Percentiles rank a stretch among this genome's conserved stretches.
phyloP scores from a whole-genome alignment of 1,140 invertebrate genomes.

The Bemisia tabaci region DNA sequence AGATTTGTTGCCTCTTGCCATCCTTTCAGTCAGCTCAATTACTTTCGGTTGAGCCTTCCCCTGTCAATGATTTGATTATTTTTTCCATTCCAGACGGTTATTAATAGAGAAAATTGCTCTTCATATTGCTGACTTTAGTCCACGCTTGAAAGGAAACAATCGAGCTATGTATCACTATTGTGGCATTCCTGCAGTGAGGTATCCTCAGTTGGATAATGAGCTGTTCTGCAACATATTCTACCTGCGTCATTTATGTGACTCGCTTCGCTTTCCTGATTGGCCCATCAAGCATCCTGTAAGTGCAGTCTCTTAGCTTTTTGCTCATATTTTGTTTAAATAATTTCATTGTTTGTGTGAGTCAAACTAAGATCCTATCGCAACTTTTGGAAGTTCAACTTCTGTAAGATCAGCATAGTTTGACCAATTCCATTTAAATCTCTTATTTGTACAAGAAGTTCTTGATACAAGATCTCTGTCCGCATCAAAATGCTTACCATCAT shows the following conservation, averaged over 20 bases:
- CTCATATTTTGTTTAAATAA: not conserved
- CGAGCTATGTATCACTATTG: slow-evolving; percentile 93
- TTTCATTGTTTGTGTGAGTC: slow-evolving; percentile 1
- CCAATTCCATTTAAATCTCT: too few species aligned
- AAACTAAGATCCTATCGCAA: not conserved
- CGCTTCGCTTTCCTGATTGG: slow-evolving; percentile 85
- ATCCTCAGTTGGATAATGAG: slow-evolving; percentile 90
- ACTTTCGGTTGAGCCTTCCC: too few species aligned
- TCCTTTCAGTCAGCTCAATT: too few species aligned
- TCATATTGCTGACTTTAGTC: slow-evolving; percentile 94
- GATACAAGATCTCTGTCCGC: too few species aligned
- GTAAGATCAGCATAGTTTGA: too few species aligned
- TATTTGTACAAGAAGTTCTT: too few species aligned
- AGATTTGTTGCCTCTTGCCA: too few species aligned
- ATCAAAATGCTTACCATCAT: too few species aligned
- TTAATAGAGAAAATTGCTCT: slow-evolving; percentile 93
- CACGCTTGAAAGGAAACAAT: slow-evolving; percentile 81
- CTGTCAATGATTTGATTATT: too few species aligned
- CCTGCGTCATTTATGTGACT: slow-evolving; percentile 89
- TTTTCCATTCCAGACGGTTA: slow-evolving; percentile 48
- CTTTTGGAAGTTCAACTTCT: too few species aligned
- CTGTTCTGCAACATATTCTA: slow-evolving; percentile 99
- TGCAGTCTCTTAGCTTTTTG: not conserved
- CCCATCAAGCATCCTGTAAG: slow-evolving; percentile 87
- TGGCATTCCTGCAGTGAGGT: slow-evolving; percentile 86